phyloP scores from a whole-genome alignment of 1,140 invertebrate species.

The Frieseomelitta varia region DNA sequence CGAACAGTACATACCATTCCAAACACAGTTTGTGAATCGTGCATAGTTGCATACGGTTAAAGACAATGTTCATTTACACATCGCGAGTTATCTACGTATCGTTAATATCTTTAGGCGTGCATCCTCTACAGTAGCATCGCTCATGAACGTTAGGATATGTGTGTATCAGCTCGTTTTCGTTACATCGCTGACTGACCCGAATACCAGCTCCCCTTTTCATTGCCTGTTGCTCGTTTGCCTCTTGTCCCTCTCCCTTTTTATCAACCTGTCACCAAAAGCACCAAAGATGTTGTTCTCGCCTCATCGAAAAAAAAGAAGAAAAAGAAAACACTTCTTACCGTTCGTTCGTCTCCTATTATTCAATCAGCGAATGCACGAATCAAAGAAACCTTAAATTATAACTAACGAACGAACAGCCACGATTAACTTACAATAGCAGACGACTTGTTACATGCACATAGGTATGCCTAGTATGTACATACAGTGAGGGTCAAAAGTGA shows the following conservation, averaged over 20 bases:
- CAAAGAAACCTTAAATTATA: slow-evolving; percentile 23
- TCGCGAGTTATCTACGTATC: not conserved
- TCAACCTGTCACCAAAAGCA: not conserved
- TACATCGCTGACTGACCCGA: slow-evolving; percentile 23
- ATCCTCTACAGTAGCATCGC: not conserved
- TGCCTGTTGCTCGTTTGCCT: not conserved
- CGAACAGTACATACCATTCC: not conserved
- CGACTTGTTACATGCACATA: not conserved
- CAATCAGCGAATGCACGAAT: slow-evolving; percentile 1
- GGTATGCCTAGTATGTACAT: no score
- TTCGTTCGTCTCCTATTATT: not conserved
- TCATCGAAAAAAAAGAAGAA: not conserved
- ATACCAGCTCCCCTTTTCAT: slow-evolving; percentile 8
- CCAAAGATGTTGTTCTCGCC: not conserved
- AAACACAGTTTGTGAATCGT: not conserved
- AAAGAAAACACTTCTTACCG: not conserved
- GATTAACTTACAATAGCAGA: not conserved
- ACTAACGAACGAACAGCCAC: not conserved
- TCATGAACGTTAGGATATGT: not conserved
- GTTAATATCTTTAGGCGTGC: not conserved
- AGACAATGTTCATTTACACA: rapidly evolving
- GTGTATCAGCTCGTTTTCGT: not conserved
- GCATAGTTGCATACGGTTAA: not conserved
- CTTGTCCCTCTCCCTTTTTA: not conserved
- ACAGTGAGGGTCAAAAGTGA: no score